phyloP scores from a whole-genome alignment of 2,113 vertebrate genomes.

The Crotophaga sulcirostris region DNA sequence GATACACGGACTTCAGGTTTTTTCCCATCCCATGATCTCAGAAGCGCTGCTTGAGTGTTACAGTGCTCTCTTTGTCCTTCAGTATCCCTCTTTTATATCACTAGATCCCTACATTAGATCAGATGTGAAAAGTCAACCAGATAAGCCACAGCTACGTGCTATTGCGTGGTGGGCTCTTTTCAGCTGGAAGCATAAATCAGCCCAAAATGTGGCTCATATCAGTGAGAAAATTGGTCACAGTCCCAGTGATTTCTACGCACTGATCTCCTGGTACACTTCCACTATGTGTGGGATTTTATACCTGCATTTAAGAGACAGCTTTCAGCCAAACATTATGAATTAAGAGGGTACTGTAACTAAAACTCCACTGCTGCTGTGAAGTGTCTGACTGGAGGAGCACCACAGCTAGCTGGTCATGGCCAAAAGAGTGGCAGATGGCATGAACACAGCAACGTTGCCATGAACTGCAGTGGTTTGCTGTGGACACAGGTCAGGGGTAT shows the following conservation, averaged over 20 bases:
- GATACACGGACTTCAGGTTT: too few relatives aligned
- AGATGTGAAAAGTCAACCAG: not conserved
- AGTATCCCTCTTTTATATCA: not conserved
- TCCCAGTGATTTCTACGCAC: not conserved
- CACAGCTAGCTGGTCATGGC: not conserved
- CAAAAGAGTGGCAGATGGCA: not conserved
- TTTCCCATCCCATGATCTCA: not conserved
- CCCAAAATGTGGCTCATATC: not conserved
- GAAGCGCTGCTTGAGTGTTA: not conserved
- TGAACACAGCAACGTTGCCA: accelerated
- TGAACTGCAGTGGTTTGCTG: not conserved
- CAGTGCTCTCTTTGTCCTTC: not conserved
- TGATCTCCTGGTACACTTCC: not conserved
- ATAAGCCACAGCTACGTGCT: not conserved
- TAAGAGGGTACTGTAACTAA: not conserved
- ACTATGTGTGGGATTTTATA: not conserved
- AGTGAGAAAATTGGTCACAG: not conserved
- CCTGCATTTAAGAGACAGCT: not conserved
- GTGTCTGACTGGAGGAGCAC: not conserved
- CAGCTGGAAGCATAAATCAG: not conserved
- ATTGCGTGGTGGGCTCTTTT: not conserved
- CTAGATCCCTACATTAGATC: not conserved
- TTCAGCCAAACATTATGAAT: not conserved
- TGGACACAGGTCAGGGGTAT: not conserved
- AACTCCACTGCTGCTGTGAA: not conserved